Percentiles rank a stretch among this genome's conserved stretches.
Conservation (phyloP, 2,113 vertebrate species). For the Cranoglanis bouderius region DNA sequence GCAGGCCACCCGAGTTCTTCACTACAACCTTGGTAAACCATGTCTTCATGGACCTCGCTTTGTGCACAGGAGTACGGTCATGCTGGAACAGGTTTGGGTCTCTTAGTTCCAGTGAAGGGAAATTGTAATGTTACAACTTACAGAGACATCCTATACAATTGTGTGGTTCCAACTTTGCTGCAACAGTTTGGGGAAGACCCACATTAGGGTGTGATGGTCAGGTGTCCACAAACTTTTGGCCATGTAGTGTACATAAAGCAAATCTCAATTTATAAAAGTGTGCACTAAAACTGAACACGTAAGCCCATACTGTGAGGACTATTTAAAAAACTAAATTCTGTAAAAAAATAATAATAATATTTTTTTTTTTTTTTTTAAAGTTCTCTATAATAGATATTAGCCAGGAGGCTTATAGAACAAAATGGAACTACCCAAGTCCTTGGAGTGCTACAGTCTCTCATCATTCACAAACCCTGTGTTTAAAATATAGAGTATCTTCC, state of each 20-base stretch:
- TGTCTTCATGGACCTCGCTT: neutral
- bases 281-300: neutral
- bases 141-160: neutral
- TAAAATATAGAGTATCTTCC: slow-evolving; percentile 18
- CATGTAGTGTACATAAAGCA: neutral
- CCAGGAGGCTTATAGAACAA: neutral
- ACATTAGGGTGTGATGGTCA: neutral
- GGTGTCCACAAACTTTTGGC: neutral
- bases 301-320: neutral
- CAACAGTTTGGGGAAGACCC: neutral
- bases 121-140: neutral
- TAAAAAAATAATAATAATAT: no score
- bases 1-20: neutral
- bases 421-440: neutral
- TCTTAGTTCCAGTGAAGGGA: neutral
- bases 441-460: neutral
- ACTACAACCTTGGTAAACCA: neutral
- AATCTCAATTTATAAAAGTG: neutral
- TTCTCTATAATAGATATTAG: neutral
- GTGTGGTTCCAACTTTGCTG: neutral
- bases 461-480: neutral
- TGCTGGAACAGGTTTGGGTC: neutral
- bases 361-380: no score
- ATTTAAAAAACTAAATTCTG: neutral
- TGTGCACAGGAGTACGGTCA: neutral